A percentile compares a stretch with the other conserved stretches of the same genome.
phyloP scores from a whole-genome alignment of 2,888 invertebrate genomes.

The Philaethria dido region DNA sequence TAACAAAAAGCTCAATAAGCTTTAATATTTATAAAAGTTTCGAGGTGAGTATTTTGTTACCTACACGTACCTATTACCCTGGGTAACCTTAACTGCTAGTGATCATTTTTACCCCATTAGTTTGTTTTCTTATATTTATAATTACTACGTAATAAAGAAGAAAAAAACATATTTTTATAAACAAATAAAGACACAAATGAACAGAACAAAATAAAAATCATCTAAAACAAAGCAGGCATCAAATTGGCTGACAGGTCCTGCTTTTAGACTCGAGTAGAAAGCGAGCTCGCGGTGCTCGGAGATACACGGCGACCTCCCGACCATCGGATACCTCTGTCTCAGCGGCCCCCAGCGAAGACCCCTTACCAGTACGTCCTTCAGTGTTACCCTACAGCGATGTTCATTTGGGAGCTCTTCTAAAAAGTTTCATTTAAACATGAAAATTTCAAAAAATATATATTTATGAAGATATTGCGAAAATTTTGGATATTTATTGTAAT shows the following conservation, averaged over 20 bases:
- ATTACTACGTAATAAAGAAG: not conserved
- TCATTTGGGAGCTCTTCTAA: constrained; percentile 1
- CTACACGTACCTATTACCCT: constrained; percentile 6
- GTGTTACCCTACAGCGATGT: constrained; percentile 75
- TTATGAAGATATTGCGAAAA: too few species aligned
- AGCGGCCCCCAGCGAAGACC: constrained; percentile 79
- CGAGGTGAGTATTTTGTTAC: constrained; percentile 26
- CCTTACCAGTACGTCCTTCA: constrained; percentile 76
- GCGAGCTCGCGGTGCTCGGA: constrained; percentile 67
- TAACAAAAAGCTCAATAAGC: constrained; percentile 8
- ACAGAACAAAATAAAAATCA: constrained; percentile 18
- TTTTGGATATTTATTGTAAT: too few species aligned
- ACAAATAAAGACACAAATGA: constrained; percentile 50
- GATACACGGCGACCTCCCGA: constrained; percentile 77
- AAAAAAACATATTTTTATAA: not conserved
- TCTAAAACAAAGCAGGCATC: constrained; percentile 41
- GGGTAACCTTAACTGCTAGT: constrained; percentile 15
- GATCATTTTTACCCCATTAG: constrained; percentile 10
- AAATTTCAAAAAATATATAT: not conserved
- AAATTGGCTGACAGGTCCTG: constrained; percentile 81
- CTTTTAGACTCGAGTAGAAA: constrained; percentile 82
- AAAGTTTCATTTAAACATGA: not conserved
- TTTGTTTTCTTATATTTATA: not conserved
- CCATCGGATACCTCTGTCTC: constrained; percentile 79
- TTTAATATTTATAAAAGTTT: not conserved